These are phyloP conservation scores for Leiothrix lutea DNA, from an alignment of 2,113 vertebrate genomes.

Conservation along the genomic window DNA sequence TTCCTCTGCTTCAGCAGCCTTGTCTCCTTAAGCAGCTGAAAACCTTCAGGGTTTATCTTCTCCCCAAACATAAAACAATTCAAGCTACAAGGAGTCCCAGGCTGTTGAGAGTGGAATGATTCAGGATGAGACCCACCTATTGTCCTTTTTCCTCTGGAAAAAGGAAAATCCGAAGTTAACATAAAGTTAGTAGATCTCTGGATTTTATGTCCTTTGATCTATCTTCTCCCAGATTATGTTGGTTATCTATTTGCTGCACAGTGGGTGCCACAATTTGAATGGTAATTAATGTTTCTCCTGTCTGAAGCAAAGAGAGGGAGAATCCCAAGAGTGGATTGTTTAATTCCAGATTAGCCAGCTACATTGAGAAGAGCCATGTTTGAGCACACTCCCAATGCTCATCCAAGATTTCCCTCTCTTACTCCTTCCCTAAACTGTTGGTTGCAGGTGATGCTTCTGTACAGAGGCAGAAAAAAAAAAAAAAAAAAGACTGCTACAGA, in stretches of 20 bases:
- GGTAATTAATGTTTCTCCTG: background rate
- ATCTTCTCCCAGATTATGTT: background rate
- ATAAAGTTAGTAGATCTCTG: background rate
- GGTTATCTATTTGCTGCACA: background rate
- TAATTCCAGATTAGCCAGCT: background rate
- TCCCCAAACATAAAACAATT: background rate
- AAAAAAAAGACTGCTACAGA: background rate
- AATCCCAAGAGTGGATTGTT: background rate
- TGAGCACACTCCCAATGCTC: background rate
- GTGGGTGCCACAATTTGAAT: background rate
- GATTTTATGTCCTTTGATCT: background rate
- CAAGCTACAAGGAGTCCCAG: background rate
- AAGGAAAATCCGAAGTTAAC: background rate
- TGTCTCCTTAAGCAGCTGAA: background rate
- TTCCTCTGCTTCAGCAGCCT: background rate
- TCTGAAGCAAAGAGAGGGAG: background rate
- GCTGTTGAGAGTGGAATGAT: background rate
- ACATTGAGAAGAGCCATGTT: background rate
- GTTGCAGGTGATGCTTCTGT: background rate
- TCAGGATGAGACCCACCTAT: background rate
- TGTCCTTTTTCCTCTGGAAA: background rate
- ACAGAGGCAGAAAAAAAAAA: background rate
- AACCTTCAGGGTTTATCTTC: background rate
- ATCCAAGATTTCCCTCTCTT: background rate
- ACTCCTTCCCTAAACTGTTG: background rate